Evolutionary conservation across 92 coral and sea anemone species (phyloP), one percentile per base, ranked within the genome.

Genomic region (Virgularia gustaviana): DNA sequence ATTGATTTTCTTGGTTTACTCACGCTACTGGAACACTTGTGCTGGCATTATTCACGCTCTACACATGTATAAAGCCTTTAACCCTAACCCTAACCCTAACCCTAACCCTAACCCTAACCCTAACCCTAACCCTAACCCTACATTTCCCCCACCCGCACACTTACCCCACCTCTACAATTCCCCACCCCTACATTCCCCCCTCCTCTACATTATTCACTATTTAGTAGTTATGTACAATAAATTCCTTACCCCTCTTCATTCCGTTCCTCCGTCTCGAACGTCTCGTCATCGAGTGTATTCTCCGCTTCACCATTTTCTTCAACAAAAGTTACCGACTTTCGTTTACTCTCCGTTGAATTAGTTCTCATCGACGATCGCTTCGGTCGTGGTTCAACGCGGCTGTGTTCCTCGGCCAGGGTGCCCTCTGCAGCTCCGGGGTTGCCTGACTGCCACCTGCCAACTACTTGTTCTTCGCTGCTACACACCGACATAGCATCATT

Each of bases 261-360:
- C 24, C 34, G 43, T 18, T 71, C 72, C 15, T 68, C 61, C 1
- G 23, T 38, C 24, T 9, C 34, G 57, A 19, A 25, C 56, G 0
- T 65, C 27, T 73, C 42, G 31, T 12, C 56, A 22, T 76, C 56
- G 18, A 11, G n/a, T 11, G 27, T 49, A 24, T 18, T 31, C 44
- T 80, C 60, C 0, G 72, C 66, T 13, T 59, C 65, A 9, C 57
- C 84, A 9, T 75, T 45, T 20, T 35, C 79, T 13, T 31, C 19
- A 33, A 49, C 75, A 34, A 68, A 68, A n/a, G 43, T 68, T 12
- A 68, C 75, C 2, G 75, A 68, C 47, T 68, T 68, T 49, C 75
- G 12, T 38, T 68, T 68, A 1, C 75, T 32, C 35, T 68, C 75
- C 9, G 35, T 29, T 31, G 75, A 68, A 51, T 49, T 68, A 39